Evolutionary conservation across 2,888 invertebrate species (phyloP).

Genomic region (Caenorhabditis japonica): DNA sequence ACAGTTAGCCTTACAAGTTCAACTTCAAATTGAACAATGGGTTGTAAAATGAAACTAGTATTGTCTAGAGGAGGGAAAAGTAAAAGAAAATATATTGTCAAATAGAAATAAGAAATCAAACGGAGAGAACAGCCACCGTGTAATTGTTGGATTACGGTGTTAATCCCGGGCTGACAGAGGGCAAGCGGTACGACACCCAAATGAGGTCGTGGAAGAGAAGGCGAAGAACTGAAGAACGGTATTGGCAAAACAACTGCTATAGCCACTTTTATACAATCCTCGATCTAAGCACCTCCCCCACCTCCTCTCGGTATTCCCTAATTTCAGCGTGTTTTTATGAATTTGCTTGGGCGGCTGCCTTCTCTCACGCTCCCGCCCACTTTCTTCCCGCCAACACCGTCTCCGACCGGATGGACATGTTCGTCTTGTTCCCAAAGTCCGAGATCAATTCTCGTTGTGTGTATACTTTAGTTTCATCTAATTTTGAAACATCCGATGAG

Average conservation of each 20-base stretch:
- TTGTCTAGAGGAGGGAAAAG: constrained; percentile 1
- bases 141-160: constrained; percentile 58
- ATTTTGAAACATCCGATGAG: constrained; percentile 38
- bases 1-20: too few relatives aligned
- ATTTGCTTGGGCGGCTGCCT: constrained; percentile 32
- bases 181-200: constrained; percentile 2
- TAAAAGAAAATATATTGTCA: constrained; percentile 4
- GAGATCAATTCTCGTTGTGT: constrained; percentile 33
- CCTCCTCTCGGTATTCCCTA: constrained; percentile 43
- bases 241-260: constrained; percentile 38
- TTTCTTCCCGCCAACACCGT: constrained; percentile 27
- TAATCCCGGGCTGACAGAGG: constrained; percentile 38
- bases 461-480: constrained; percentile 45
- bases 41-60: constrained; percentile 19
- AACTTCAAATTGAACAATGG: constrained; percentile 20
- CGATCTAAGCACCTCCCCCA: constrained; percentile 41
- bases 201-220: constrained; percentile 7
- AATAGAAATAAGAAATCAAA: constrained; percentile 23
- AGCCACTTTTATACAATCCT: constrained; percentile 36
- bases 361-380: constrained; percentile 33
- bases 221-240: constrained; percentile 9
- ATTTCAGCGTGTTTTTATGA: constrained; percentile 53
- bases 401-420: constrained; percentile 2
- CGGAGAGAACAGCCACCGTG: constrained; percentile 39
- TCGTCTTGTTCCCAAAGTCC: constrained; percentile 20